Evolutionary conservation across 2,113 vertebrate genomes (phyloP).

Genomic region (Tangachromis dhanisi): DNA sequence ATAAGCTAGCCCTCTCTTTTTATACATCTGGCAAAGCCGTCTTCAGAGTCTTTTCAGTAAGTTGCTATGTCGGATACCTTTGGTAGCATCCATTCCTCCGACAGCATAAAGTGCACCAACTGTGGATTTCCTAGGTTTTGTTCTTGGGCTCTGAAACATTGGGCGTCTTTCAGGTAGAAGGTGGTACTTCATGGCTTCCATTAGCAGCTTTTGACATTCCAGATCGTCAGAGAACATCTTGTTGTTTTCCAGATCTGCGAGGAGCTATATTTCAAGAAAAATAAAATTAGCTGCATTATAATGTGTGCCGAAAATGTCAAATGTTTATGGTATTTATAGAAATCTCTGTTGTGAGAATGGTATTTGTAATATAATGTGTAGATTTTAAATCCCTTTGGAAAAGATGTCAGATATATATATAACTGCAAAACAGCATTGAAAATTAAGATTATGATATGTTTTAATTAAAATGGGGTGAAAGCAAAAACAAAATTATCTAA

Average conservation of each 20-base stretch:
- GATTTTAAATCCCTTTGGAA: neutral
- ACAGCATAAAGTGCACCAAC: conserved; percentile 93
- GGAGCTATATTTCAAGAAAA: conserved; percentile 69
- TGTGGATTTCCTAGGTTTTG: conserved; percentile 96
- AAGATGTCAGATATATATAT: neutral
- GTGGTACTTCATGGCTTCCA: conserved; percentile 99
- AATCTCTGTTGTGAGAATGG: neutral
- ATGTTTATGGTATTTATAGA: neutral
- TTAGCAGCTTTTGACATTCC: conserved; percentile 93
- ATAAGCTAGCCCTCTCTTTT: neutral
- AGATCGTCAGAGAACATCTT: conserved; percentile 90
- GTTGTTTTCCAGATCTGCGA: conserved; percentile 94
- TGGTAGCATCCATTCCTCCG: conserved; percentile 92
- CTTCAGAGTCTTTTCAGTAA: neutral
- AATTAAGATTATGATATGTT: neutral
- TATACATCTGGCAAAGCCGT: neutral
- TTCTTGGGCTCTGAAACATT: conserved; percentile 93
- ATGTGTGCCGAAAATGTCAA: neutral
- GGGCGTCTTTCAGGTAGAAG: conserved; percentile 88
- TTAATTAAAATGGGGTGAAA: neutral
- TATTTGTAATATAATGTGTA: neutral
- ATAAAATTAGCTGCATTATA: neutral
- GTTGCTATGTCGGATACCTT: conserved; percentile 73
- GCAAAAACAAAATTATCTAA: neutral
- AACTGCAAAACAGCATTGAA: neutral